Evolutionary conservation across 2,113 vertebrate genomes (phyloP).

Genomic region (Hippocampus barbouri): DNA sequence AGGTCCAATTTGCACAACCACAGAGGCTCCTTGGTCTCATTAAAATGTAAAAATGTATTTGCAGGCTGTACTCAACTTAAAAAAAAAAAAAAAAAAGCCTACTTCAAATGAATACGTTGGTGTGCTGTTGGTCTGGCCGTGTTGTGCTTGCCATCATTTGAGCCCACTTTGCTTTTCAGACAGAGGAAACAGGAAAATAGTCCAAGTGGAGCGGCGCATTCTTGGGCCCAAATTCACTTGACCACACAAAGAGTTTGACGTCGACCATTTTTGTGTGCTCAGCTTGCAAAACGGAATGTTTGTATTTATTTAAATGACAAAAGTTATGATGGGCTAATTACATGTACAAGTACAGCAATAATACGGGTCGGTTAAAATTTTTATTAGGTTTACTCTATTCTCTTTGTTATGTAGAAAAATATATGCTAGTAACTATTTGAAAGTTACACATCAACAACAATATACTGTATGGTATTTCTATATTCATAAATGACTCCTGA

Average conservation of each 20-base stretch:
- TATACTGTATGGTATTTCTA: too few species aligned
- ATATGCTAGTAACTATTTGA: too few species aligned
- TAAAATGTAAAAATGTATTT: constrained; percentile 12
- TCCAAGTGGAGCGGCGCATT: constrained; percentile 64
- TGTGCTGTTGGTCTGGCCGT: constrained; percentile 54
- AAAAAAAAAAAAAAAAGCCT: background rate
- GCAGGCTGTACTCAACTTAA: constrained; percentile 11
- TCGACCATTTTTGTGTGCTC: constrained; percentile 66
- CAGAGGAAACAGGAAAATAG: constrained; percentile 71
- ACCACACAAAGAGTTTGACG: constrained; percentile 72
- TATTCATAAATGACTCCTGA: too few species aligned
- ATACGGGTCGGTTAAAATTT: background rate
- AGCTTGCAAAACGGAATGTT: constrained; percentile 53
- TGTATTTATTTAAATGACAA: constrained; percentile 39
- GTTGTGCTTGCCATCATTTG: constrained; percentile 39
- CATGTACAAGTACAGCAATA: background rate
- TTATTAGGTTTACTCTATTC: background rate
- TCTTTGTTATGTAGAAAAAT: too few species aligned
- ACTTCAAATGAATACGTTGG: constrained; percentile 1
- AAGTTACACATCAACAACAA: too few species aligned
- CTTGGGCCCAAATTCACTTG: constrained; percentile 65
- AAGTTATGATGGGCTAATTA: background rate
- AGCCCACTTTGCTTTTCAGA: constrained; percentile 62
- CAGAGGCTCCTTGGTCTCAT: constrained; percentile 9
- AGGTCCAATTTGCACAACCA: constrained; percentile 13